Base-by-base conservation (phyloP, 2,113 vertebrate genomes). In the Thamnaconus septentrionalis region DNA sequence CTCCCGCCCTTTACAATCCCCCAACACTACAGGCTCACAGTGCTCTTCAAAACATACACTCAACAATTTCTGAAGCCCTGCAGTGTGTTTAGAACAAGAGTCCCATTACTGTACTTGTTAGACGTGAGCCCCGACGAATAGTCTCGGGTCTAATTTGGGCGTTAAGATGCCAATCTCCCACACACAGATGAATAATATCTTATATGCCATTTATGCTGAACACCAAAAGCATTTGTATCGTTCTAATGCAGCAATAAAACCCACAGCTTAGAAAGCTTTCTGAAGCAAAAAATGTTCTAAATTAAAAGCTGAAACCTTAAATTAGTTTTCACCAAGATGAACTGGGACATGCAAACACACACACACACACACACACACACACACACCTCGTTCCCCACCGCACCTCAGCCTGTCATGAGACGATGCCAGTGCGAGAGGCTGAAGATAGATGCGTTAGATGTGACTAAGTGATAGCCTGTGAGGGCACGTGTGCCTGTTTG, bases 371-470 rank as follows among this genome's bases (percentile, higher is more conserved):
- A 31, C 18, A 31, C 18, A 31, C 18, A 31, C 18, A 31, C 18
- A 31, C 18, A 31, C 18, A 31, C 55, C 41, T 55, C 9, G 53
- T 51, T n/a, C 49, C 51, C 50, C 18, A 31, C 44, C 44, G 5
- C 66, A 78, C 84, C 75, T 75, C 53, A 44, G 69, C 59, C 54
- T 70, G 72, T 71, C 18, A 75, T 59, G 52, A 83, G 72, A 66
- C 61, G 59, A 81, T 73, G 64, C 52, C 50, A 6, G 65, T 64
- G 59, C 9, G 48, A 80, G 74, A 72, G 73, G 62, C 78, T 83
- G 72, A 80, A 81, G 81, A 89, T 84, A 87, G 74, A 83, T 66
- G 78, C 83, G 83, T 69, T 75, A 78, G 79, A 51, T 82, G 55
- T 73, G 71, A 80, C 50, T 46, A 64, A 64, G 69, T 75, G 77